phyloP scores from a whole-genome alignment of 2,888 invertebrate species.

The Fabriciana adippe region DNA sequence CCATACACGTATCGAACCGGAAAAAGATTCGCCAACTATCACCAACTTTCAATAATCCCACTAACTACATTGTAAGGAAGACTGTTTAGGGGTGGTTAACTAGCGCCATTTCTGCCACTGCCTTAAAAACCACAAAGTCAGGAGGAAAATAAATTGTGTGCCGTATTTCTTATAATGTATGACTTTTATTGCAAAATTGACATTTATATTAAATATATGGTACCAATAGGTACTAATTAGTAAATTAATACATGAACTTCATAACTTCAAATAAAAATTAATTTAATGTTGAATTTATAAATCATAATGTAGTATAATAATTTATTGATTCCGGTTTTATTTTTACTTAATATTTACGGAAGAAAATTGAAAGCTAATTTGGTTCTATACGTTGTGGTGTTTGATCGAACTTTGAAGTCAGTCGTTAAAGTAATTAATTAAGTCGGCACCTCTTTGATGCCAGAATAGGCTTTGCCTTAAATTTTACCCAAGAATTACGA shows the following conservation, averaged over 20 bases:
- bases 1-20: constrained; percentile 61
- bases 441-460: constrained; percentile 31
- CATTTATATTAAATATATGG: not conserved
- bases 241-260: too few relatives aligned
- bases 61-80: constrained; percentile 65
- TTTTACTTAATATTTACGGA: not conserved
- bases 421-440: constrained; percentile 35
- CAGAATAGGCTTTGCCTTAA: constrained; percentile 24
- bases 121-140: constrained; percentile 17
- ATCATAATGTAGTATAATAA: too few relatives aligned
- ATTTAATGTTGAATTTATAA: not conserved
- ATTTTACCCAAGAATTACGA: constrained; percentile 24
- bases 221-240: too few relatives aligned
- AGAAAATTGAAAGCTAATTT: constrained; percentile 24
- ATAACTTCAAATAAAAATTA: too few relatives aligned
- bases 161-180: constrained; percentile 2
- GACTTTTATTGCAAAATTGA: not conserved
- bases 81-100: constrained; percentile 43
- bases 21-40: constrained; percentile 68
- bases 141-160: constrained; percentile 11
- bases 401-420: constrained; percentile 33
- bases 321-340: not conserved
- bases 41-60: constrained; percentile 68
- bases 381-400: constrained; percentile 19
- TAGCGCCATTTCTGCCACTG: constrained; percentile 20